Percentiles rank a stretch among this genome's conserved stretches.
Conservation (phyloP, 2,113 vertebrate genomes). For the Podarcis muralis region DNA sequence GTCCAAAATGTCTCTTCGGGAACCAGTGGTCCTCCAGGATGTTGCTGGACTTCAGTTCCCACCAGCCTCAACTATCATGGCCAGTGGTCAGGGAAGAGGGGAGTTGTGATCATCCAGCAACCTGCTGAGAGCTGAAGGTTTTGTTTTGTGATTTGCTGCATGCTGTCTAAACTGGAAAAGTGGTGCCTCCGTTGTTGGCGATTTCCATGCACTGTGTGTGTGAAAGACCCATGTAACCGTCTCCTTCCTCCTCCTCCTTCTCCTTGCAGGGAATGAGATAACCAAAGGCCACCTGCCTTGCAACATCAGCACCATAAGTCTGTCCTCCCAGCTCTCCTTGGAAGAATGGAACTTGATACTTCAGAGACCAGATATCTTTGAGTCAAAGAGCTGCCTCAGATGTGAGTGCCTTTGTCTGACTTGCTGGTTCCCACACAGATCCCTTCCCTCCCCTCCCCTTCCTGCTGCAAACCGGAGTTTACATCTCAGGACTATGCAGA, state of each 20-base stretch:
- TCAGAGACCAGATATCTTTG: background rate
- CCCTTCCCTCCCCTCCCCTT: background rate
- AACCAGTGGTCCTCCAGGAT: too few species aligned
- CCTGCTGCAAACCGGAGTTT: background rate
- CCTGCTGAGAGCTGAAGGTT: too few species aligned
- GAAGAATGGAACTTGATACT: background rate
- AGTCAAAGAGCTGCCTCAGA: background rate
- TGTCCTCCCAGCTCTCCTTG: constrained; percentile 13
- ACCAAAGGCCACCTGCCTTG: fast-evolving
- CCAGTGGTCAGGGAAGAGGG: too few species aligned
- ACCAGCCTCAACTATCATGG: too few species aligned
- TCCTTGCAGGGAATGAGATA: background rate
- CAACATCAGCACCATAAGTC: constrained; percentile 15
- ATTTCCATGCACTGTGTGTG: background rate
- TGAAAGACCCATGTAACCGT: too few species aligned
- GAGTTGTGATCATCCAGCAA: too few species aligned
- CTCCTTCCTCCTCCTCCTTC: background rate
- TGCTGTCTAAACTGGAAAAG: too few species aligned
- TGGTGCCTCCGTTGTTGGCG: background rate
- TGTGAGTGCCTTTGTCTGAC: background rate
- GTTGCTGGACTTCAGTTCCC: too few species aligned
- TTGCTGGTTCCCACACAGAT: background rate
- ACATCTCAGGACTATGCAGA: background rate
- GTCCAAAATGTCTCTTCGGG: too few species aligned
- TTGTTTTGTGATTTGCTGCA: too few species aligned